Conservation (phyloP, 2,113 vertebrate genomes). For the Herpailurus yagouaroundi region DNA sequence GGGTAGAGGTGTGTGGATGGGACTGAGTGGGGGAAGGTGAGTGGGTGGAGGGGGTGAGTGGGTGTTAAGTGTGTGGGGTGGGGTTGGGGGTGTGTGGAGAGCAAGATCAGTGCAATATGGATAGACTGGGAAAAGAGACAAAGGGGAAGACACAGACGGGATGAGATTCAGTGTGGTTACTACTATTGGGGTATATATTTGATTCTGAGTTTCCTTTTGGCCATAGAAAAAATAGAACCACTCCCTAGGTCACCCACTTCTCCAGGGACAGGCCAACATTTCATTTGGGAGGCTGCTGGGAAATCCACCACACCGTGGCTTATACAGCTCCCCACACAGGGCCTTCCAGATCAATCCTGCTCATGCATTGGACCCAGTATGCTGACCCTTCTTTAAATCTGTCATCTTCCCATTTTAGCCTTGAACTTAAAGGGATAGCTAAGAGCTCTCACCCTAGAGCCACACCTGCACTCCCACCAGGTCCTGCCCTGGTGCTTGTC, state of each 20-base stretch:
- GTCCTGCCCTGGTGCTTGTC: not conserved
- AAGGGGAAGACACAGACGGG: not conserved
- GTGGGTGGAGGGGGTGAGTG: not conserved
- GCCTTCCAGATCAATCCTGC: not conserved
- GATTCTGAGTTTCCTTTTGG: constrained; percentile 11
- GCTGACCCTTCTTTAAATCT: not conserved
- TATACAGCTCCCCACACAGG: not conserved
- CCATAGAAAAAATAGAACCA: not conserved
- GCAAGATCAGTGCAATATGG: not conserved
- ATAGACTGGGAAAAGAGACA: not conserved
- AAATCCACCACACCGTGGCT: not conserved
- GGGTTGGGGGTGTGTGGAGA: not conserved
- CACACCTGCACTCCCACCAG: not conserved
- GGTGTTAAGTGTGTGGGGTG: not conserved
- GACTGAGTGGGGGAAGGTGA: not conserved
- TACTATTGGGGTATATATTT: not conserved
- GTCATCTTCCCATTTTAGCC: not conserved
- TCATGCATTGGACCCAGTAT: not conserved
- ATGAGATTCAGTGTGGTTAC: not conserved
- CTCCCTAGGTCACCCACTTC: not conserved
- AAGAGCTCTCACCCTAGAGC: not conserved
- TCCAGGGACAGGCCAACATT: not conserved
- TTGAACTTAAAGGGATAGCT: not conserved
- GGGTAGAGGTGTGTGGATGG: not conserved
- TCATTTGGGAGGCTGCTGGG: not conserved